A percentile compares a stretch with the other conserved stretches of the same genome.
These are phyloP conservation scores for Sinopyrophorus schimmeli DNA, from an alignment of 2,888 invertebrate species.

Conservation along the genomic window DNA sequence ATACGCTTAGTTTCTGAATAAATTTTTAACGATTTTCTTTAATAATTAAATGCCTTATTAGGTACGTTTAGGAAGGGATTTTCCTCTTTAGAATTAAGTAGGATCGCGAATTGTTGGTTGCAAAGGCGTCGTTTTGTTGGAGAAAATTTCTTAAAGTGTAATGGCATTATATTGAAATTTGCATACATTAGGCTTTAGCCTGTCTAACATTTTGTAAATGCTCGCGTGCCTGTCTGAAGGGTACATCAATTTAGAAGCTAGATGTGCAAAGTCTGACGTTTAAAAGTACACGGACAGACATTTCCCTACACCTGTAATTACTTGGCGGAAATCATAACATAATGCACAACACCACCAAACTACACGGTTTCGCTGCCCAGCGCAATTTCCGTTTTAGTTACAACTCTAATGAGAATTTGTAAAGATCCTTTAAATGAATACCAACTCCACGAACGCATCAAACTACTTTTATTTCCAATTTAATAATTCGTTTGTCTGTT, in stretches of 20 bases:
- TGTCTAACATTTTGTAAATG: constrained; percentile 8
- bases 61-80: too few relatives aligned
- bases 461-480: too few relatives aligned
- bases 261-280: constrained; percentile 19
- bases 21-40: too few relatives aligned
- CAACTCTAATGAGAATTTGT: constrained; percentile 17
- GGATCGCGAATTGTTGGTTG: too few relatives aligned
- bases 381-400: constrained; percentile 24
- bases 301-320: constrained; percentile 23
- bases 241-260: constrained; percentile 18
- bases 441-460: too few relatives aligned
- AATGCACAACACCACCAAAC: constrained; percentile 21
- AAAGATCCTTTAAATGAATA: constrained; percentile 12
- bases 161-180: constrained; percentile 7
- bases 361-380: constrained; percentile 20
- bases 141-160: too few relatives aligned
- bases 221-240: constrained; percentile 19
- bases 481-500: too few relatives aligned
- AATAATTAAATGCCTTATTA: too few relatives aligned
- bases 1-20: too few relatives aligned
- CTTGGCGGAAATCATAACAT: constrained; percentile 19
- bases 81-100: too few relatives aligned
- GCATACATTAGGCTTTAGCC: constrained; percentile 6
- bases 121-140: too few relatives aligned
- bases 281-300: constrained; percentile 13